Evolutionary conservation across 2,888 invertebrate species (phyloP).

Genomic region (Drosophila lutescens): DNA sequence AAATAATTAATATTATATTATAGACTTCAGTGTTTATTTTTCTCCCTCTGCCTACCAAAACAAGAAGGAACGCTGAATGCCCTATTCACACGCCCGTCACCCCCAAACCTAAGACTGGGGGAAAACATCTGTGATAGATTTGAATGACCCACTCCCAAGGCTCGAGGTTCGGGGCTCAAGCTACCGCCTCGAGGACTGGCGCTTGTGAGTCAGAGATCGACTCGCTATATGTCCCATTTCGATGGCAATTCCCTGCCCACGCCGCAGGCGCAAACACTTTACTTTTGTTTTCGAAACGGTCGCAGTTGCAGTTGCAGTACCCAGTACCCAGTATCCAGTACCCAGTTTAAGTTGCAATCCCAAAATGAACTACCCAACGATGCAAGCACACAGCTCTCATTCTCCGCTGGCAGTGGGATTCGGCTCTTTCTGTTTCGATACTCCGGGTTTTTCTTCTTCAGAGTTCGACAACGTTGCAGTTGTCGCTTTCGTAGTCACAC

Average conservation of each 20-base stretch:
- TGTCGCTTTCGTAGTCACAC: slow-evolving; percentile 75
- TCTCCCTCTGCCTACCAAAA: neutral
- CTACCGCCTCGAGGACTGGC: slow-evolving; percentile 40
- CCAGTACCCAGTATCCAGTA: slow-evolving; percentile 16
- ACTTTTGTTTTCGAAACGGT: slow-evolving; percentile 73
- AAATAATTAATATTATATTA: too few species aligned
- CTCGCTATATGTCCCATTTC: slow-evolving; percentile 46
- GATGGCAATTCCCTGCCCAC: slow-evolving; percentile 47
- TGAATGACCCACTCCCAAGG: slow-evolving; percentile 44
- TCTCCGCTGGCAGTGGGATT: slow-evolving; percentile 54
- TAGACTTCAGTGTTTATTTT: neutral
- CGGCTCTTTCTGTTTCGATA: slow-evolving; percentile 27
- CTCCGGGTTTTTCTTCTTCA: slow-evolving; percentile 70
- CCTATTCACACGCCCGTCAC: slow-evolving; percentile 18
- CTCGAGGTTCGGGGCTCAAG: slow-evolving; percentile 20
- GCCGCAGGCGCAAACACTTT: slow-evolving; percentile 67
- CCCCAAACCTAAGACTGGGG: neutral
- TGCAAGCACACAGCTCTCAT: slow-evolving; percentile 32
- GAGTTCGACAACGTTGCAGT: slow-evolving; percentile 72
- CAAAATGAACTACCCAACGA: slow-evolving; percentile 33
- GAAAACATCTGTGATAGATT: slow-evolving; percentile 40
- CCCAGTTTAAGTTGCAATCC: slow-evolving; percentile 31
- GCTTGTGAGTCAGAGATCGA: slow-evolving; percentile 75
- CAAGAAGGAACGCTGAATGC: slow-evolving; percentile 27
- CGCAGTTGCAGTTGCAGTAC: slow-evolving; percentile 36